phyloP scores from a whole-genome alignment of 2,113 vertebrate species.

The Pygoscelis adeliae region DNA sequence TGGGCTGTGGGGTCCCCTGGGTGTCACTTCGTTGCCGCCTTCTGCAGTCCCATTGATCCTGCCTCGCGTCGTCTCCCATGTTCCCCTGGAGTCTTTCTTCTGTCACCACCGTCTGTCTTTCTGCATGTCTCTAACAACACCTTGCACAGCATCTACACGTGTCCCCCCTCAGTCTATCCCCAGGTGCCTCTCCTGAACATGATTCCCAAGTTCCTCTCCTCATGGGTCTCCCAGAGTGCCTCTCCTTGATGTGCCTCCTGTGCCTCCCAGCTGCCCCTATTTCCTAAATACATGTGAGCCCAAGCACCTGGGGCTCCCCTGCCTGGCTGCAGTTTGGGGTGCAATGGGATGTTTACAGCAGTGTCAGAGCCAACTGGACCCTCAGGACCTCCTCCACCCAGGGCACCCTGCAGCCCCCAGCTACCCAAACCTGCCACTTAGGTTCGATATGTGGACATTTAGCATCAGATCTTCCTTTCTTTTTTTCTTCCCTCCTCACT shows the following conservation, averaged over 20 bases:
- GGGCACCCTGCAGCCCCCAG: neutral
- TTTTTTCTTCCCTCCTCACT: neutral
- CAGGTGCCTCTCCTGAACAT: neutral
- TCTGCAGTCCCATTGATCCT: neutral
- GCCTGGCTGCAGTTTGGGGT: neutral
- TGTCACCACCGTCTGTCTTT: neutral
- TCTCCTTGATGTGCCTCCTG: neutral
- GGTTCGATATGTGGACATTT: neutral
- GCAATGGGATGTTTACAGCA: neutral
- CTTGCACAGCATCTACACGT: rapidly evolving
- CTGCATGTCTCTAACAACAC: neutral
- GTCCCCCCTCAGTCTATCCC: no score
- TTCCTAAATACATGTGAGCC: neutral
- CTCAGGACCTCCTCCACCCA: neutral
- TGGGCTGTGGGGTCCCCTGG: neutral
- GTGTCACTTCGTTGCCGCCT: rapidly evolving
- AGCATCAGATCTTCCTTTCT: neutral
- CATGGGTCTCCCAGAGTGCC: rapidly evolving
- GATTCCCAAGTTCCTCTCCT: neutral
- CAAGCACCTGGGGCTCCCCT: neutral
- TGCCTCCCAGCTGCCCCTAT: rapidly evolving
- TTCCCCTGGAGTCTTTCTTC: neutral
- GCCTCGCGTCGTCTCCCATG: neutral
- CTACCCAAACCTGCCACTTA: neutral
- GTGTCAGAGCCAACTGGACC: neutral